Percentiles rank a stretch among this genome's conserved stretches.
These are phyloP conservation scores for Xiphophorus couchianus DNA, from an alignment of 2,113 vertebrate species.

Conservation along the genomic window DNA sequence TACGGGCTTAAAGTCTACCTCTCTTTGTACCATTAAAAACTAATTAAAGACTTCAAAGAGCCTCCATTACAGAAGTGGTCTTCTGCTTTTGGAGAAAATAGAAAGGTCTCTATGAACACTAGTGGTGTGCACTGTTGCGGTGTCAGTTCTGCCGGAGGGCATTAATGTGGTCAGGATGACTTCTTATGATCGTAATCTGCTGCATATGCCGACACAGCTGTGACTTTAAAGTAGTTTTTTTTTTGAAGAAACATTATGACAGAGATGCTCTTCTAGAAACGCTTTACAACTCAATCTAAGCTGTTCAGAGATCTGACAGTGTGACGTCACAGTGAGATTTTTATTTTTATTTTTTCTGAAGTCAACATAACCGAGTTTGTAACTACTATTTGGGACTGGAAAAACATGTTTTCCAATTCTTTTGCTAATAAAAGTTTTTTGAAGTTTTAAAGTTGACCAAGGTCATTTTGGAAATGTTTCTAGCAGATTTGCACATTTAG, in stretches of 20 bases:
- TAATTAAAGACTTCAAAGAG: constrained; percentile 76
- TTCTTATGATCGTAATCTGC: constrained; percentile 37
- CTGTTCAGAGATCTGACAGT: background rate
- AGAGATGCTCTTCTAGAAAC: constrained; percentile 2
- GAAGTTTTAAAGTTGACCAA: background rate
- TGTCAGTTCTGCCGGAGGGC: constrained; percentile 45
- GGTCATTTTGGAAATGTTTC: background rate
- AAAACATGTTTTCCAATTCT: background rate
- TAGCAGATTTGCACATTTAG: background rate
- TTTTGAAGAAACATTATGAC: constrained; percentile 27
- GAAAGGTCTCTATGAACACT: constrained; percentile 66
- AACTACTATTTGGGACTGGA: background rate
- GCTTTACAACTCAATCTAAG: constrained; percentile 22
- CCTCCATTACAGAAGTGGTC: constrained; percentile 59
- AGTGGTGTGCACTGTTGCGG: constrained; percentile 63
- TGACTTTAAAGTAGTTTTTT: constrained; percentile 50
- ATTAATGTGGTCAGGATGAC: constrained; percentile 64
- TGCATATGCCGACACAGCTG: constrained; percentile 17
- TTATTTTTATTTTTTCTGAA: background rate
- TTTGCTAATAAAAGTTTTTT: background rate
- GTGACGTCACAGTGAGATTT: too few relatives aligned
- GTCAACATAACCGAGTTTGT: background rate
- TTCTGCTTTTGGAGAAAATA: constrained; percentile 62
- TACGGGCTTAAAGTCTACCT: constrained; percentile 72
- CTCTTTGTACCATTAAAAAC: constrained; percentile 66